phyloP scores from a whole-genome alignment of 2,888 invertebrate species.

The Neoaliturus tenellus region DNA sequence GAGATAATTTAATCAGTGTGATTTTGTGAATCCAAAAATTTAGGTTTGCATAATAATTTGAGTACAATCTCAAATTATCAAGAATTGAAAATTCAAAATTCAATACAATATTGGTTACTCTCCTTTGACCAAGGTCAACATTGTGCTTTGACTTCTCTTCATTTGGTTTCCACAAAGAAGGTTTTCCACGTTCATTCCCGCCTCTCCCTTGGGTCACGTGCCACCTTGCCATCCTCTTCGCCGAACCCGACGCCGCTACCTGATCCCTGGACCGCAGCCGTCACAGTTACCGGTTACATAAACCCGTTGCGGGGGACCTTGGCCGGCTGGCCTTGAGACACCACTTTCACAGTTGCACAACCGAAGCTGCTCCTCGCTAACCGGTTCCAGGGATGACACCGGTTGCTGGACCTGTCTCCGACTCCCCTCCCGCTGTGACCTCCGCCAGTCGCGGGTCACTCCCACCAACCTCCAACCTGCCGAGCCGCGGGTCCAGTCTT shows the following conservation, averaged over 20 bases:
- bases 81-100: too few species aligned
- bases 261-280: background rate
- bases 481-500: too few species aligned
- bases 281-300: constrained; percentile 45
- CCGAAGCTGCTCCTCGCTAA: background rate
- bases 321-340: constrained; percentile 48
- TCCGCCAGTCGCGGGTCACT: background rate
- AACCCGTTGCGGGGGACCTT: constrained; percentile 24
- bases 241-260: background rate
- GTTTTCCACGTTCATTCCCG: too few species aligned
- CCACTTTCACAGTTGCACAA: constrained; percentile 53
- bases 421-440: background rate
- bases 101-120: too few species aligned
- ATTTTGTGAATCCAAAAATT: too few species aligned
- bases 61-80: too few species aligned
- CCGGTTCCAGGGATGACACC: constrained; percentile 24
- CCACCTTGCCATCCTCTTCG: background rate
- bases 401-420: constrained; percentile 19
- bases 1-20: too few species aligned
- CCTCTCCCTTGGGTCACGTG: background rate
- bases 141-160: too few species aligned
- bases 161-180: too few species aligned
- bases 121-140: too few species aligned
- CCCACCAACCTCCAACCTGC: background rate
- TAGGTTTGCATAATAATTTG: too few species aligned